Evolutionary conservation across 2,113 vertebrate genomes (phyloP).

Genomic region (Hiodon tergisus): DNA sequence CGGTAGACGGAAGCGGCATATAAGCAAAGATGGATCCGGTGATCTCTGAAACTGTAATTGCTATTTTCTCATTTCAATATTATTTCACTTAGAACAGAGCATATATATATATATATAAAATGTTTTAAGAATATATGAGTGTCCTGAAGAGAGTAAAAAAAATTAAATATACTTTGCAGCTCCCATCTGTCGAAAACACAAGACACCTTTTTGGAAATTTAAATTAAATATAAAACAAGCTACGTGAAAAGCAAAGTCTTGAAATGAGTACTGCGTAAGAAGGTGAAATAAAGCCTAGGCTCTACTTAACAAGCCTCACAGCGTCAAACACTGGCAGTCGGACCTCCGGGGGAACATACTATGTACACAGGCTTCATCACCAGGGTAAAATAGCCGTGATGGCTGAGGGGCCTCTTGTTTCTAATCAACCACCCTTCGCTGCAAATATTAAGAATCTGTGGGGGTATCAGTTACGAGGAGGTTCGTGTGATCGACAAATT

Average conservation of each 20-base stretch:
- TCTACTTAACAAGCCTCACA: too few relatives aligned
- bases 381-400: slow-evolving; percentile 32
- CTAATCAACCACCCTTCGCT: slow-evolving; percentile 31
- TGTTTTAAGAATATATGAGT: neutral
- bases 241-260: neutral
- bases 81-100: too few relatives aligned
- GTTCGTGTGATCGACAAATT: slow-evolving; percentile 8
- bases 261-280: neutral
- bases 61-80: too few relatives aligned
- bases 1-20: neutral
- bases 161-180: neutral
- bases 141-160: neutral
- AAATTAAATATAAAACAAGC: neutral
- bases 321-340: too few relatives aligned
- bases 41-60: neutral
- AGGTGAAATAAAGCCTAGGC: neutral
- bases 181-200: neutral
- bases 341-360: too few relatives aligned
- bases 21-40: neutral
- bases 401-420: slow-evolving; percentile 24
- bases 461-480: slow-evolving; percentile 15
- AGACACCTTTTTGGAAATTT: neutral
- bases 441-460: neutral
- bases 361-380: neutral
- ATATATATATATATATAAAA: neutral